Evolutionary conservation across 2,113 vertebrate species (phyloP).

Genomic region (Euleptes europaea): DNA sequence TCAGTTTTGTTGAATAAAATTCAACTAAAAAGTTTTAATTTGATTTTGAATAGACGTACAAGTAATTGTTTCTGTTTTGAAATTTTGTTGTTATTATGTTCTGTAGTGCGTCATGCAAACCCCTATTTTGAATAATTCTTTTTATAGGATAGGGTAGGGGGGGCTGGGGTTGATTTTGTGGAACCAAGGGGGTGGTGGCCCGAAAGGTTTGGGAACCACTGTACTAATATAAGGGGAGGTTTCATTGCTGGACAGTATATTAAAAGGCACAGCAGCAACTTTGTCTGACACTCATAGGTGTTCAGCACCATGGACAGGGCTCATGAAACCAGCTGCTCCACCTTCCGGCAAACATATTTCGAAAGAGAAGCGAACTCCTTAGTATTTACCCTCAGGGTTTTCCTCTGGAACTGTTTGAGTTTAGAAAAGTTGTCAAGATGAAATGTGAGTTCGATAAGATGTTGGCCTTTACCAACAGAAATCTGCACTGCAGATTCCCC

Average conservation of each 20-base stretch:
- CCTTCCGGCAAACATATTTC: not conserved
- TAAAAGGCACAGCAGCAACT: not conserved
- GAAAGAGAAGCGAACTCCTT: not conserved
- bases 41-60: too few species aligned
- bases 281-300: not conserved
- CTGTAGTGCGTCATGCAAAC: too few species aligned
- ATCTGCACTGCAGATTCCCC: not conserved
- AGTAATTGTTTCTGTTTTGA: too few species aligned
- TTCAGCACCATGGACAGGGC: constrained; percentile 16
- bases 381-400: not conserved
- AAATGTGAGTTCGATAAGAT: not conserved
- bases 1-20: too few species aligned
- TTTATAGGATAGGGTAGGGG: too few species aligned
- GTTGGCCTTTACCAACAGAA: not conserved
- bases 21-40: too few species aligned
- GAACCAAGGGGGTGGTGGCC: too few species aligned
- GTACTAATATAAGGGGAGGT: not conserved
- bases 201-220: too few species aligned
- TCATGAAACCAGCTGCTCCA: not conserved
- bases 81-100: too few species aligned
- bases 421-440: not conserved
- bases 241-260: not conserved
- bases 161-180: too few species aligned
- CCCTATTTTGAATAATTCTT: too few species aligned
- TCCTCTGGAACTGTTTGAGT: not conserved